Base-by-base conservation (phyloP, 53 echinoderm and acorn worm species). In the Luidia sarsii region DNA sequence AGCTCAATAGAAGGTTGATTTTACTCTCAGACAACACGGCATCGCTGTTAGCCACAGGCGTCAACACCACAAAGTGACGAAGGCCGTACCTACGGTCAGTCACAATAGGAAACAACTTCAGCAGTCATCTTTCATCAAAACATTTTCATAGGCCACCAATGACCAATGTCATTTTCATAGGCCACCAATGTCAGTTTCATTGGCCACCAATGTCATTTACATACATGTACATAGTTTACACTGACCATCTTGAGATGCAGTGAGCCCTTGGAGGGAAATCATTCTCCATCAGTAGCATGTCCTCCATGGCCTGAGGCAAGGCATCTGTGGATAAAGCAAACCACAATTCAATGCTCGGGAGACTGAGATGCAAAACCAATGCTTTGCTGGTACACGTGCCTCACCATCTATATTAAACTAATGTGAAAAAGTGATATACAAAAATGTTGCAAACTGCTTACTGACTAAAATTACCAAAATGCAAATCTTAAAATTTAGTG, bases 261-360 rank as follows among this genome's bases (percentile, higher is more conserved):
- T 99, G 99, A 10, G 99, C 99, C 80, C 94, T 66, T 10, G 99
- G 99, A 57, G 99, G 99, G 56, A 99, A 99, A 50, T 99, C 99
- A 89, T 94, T 94, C 10, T 91, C 94, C 80, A 83, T 65, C 46
- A 89, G 57, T 51, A 99, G 67, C 91, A 94, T 91, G 50, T 94
- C 99, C 59, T 99, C 99, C 85, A 99, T 90, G 21, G 93, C 84
- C 68, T 89, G 93, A 2, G 99, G 99, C 0, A 99, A 65, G 10
- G 46, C 66, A 88, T 88, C 88, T 87, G 37, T 9, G 0, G 2
- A 75, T n/a, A n/a, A n/a, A n/a, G n/a, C n/a, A n/a, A n/a, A n/a
- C n/a, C n/a, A n/a, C n/a, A n/a, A 3, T 16, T 28, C 21, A 49
- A 28, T 35, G 19, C 11, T n/a, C 30, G 8, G n/a, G 29, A 72